These are phyloP conservation scores for Luperina nickerlii DNA, from an alignment of 2,888 invertebrate species.

Conservation along the genomic window DNA sequence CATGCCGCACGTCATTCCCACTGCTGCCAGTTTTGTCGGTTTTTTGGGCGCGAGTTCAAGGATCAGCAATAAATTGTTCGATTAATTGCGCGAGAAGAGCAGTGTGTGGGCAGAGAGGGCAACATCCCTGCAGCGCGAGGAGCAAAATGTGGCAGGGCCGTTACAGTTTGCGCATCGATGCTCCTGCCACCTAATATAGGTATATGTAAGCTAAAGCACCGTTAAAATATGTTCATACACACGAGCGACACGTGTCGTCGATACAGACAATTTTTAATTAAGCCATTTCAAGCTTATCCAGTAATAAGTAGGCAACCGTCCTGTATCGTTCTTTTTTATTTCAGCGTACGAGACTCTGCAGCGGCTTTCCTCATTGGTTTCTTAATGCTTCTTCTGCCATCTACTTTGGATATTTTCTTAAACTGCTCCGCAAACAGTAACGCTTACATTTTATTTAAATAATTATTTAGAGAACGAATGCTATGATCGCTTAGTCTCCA, in stretches of 20 bases:
- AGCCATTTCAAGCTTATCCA: background rate
- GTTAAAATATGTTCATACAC: background rate
- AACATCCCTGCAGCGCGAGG: no score
- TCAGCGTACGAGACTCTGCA: slow-evolving; percentile 79
- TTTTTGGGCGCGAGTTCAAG: no score
- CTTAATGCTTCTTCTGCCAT: slow-evolving; percentile 78
- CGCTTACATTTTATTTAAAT: background rate
- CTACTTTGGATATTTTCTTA: slow-evolving; percentile 72
- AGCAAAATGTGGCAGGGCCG: background rate
- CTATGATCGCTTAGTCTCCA: background rate
- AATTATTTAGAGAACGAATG: background rate
- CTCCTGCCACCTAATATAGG: no score
- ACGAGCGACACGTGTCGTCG: no score
- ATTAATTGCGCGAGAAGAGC: no score
- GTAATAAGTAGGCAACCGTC: no score
- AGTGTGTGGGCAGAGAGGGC: no score
- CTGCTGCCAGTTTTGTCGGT: no score
- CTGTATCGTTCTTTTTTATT: slow-evolving; percentile 55
- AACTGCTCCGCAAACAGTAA: slow-evolving; percentile 76
- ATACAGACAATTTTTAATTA: background rate
- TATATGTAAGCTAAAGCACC: background rate
- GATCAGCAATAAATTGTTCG: no score
- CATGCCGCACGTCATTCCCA: no score
- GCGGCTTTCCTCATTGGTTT: slow-evolving; percentile 75
- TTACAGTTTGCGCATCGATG: background rate